Percentiles rank a stretch among this genome's conserved stretches.
Evolutionary conservation across 2,113 vertebrate genomes (phyloP).

Genomic region (Lanius ludovicianus): DNA sequence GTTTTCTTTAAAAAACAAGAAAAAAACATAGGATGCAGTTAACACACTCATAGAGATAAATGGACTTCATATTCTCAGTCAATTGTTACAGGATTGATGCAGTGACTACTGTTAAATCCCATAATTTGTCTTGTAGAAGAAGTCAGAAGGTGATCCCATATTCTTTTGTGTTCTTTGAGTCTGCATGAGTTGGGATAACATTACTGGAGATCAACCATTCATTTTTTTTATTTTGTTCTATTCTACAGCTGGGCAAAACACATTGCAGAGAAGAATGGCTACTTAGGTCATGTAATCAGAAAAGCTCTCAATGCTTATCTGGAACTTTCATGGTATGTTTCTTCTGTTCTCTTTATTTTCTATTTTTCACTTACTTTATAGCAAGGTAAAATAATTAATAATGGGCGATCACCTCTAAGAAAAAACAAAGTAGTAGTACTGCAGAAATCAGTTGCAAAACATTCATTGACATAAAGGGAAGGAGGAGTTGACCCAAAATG

Average conservation of each 20-base stretch:
- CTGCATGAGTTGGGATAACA: not conserved
- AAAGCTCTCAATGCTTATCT: slow-evolving; percentile 88
- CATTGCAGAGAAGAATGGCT: slow-evolving; percentile 87
- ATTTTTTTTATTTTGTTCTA: not conserved
- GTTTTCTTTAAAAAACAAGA: not conserved
- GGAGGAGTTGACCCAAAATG: not conserved
- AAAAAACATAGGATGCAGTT: not conserved
- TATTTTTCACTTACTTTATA: not conserved
- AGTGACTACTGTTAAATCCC: not conserved
- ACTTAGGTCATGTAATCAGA: slow-evolving; percentile 86
- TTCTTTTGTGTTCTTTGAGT: not conserved
- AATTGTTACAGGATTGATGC: not conserved
- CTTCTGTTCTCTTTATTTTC: not conserved
- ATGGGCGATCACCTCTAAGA: not conserved
- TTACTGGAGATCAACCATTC: not conserved
- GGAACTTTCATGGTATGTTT: slow-evolving; percentile 81
- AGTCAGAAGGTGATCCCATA: not conserved
- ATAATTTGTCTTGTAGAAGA: not conserved
- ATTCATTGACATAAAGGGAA: not conserved
- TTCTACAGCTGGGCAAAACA: slow-evolving; percentile 84
- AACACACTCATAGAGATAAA: not conserved
- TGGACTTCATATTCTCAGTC: not conserved
- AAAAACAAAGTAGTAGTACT: not conserved
- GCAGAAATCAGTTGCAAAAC: not conserved
- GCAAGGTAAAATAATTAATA: not conserved